Evolutionary conservation across 2,888 invertebrate species (phyloP).

Genomic region (Limenitis camilla): DNA sequence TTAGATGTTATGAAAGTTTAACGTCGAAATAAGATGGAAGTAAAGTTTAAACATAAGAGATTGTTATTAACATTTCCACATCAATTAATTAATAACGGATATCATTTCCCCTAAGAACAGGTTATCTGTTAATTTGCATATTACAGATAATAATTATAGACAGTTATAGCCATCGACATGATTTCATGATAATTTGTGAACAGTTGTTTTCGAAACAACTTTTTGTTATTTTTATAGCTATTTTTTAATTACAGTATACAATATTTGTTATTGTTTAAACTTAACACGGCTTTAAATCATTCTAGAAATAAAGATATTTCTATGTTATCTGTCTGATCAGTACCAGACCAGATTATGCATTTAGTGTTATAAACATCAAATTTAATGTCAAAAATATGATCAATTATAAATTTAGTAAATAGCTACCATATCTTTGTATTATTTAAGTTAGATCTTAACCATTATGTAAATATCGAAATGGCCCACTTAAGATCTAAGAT

Average conservation of each 20-base stretch:
- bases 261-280: no score
- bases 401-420: no score
- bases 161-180: slow-evolving; percentile 28
- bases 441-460: slow-evolving; percentile 1
- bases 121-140: slow-evolving; percentile 29
- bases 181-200: slow-evolving; percentile 29
- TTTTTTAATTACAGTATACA: background rate
- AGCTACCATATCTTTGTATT: background rate
- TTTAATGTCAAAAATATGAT: no score
- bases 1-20: no score
- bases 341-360: no score
- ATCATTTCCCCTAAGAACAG: slow-evolving; percentile 31
- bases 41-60: background rate
- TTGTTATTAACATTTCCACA: background rate
- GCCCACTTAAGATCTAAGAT: slow-evolving; percentile 20
- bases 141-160: slow-evolving; percentile 29
- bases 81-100: slow-evolving; percentile 6
- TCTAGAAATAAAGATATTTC: no score
- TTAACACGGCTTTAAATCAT: no score
- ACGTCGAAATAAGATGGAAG: background rate
- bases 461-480: slow-evolving; percentile 20
- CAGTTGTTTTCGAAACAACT: slow-evolving; percentile 4
- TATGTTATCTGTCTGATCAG: no score
- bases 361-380: no score
- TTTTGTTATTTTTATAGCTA: background rate